Conservation (phyloP, 2,888 invertebrate genomes). For the Drosophila atroscutellata region DNA sequence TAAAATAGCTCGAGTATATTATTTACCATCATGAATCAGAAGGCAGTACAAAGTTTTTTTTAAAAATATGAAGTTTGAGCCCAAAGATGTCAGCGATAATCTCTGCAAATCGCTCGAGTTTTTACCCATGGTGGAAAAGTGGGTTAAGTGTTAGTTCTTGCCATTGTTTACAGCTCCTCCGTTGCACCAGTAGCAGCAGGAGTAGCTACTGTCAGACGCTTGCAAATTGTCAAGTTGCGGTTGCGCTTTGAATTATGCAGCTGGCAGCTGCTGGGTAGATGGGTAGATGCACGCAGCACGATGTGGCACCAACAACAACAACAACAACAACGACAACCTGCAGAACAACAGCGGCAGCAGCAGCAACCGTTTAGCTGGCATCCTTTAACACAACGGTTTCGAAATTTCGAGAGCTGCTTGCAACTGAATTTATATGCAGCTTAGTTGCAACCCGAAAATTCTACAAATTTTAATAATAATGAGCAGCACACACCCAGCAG, state of each 20-base stretch:
- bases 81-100: constrained; percentile 55
- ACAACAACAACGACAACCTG: background rate
- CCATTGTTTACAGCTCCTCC: constrained; percentile 42
- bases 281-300: background rate
- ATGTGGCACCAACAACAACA: constrained; percentile 4
- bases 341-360: constrained; percentile 1
- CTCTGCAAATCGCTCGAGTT: constrained; percentile 59
- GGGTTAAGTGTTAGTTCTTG: constrained; percentile 43
- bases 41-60: constrained; percentile 16
- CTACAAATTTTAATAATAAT: constrained; percentile 79
- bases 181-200: constrained; percentile 7
- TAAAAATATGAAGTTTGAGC: constrained; percentile 30
- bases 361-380: constrained; percentile 36
- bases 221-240: constrained; percentile 79
- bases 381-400: constrained; percentile 57
- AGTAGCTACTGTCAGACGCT: constrained; percentile 59
- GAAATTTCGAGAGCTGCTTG: constrained; percentile 57
- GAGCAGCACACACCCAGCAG: constrained; percentile 53
- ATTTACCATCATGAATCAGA: constrained; percentile 34
- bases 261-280: constrained; percentile 14
- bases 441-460: constrained; percentile 80
- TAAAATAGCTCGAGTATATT: constrained; percentile 3
- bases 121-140: constrained; percentile 45
- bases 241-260: constrained; percentile 79
- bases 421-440: constrained; percentile 78